Percentiles rank a stretch among this genome's conserved stretches.
Evolutionary conservation across 2,797 vertebrate species (phyloP).

Genomic region (Sus cebifrons): DNA sequence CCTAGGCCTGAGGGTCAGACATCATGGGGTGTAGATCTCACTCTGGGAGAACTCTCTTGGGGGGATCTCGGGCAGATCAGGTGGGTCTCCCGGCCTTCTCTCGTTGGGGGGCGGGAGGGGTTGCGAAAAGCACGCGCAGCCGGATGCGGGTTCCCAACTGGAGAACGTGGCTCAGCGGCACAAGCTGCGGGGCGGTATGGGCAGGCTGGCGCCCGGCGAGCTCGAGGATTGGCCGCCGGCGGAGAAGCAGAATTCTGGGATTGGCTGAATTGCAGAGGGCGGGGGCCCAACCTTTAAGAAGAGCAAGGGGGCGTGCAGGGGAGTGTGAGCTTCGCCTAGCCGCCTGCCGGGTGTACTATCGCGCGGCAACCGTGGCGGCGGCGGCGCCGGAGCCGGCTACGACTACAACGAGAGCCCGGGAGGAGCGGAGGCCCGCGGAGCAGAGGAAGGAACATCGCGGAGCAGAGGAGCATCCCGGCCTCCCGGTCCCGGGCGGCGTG

Average conservation of each 20-base stretch:
- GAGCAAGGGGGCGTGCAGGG: conserved; percentile 55
- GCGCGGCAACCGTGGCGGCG: neutral
- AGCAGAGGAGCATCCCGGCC: conserved; percentile 67
- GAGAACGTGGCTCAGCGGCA: conserved; percentile 67
- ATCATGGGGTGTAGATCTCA: neutral
- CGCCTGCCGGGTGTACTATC: neutral
- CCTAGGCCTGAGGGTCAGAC: conserved; percentile 22
- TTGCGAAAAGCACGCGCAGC: neutral
- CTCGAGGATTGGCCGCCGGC: conserved; percentile 65
- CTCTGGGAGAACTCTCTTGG: conserved; percentile 64
- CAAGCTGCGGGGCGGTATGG: neutral
- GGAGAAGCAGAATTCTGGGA: neutral
- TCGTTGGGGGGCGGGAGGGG: no score
- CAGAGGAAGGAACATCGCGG: conserved; percentile 53
- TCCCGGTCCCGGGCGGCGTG: conserved; percentile 66
- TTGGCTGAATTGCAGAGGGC: conserved; percentile 13
- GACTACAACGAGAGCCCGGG: neutral
- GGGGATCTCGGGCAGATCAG: conserved; percentile 7
- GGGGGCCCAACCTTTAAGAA: conserved; percentile 77
- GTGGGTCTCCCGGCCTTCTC: neutral
- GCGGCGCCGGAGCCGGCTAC: neutral
- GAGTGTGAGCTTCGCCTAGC: neutral
- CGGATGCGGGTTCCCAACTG: conserved; percentile 8
- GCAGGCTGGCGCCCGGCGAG: neutral
- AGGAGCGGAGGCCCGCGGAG: neutral